phyloP scores from a whole-genome alignment of 1,140 invertebrate genomes.

The Gyrodactylus salaris region DNA sequence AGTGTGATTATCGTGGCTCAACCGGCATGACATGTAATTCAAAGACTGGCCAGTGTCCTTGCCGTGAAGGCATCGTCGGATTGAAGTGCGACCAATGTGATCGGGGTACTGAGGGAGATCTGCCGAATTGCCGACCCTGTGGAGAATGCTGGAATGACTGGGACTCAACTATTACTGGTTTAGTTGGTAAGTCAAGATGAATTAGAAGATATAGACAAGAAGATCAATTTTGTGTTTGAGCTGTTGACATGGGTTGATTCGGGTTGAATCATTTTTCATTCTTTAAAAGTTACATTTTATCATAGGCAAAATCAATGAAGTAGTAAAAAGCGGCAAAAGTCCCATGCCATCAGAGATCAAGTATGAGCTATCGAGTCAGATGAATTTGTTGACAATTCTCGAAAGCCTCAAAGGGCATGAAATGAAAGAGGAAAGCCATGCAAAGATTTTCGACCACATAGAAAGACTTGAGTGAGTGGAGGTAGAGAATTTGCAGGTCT shows the following conservation, averaged over 20 bases:
- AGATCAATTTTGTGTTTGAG: too few relatives aligned
- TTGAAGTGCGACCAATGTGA: conserved; percentile 73
- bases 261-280: too few relatives aligned
- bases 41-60: conserved; percentile 23
- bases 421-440: background rate
- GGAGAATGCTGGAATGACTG: conserved; percentile 98
- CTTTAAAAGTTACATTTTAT: too few relatives aligned
- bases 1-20: conserved; percentile 55
- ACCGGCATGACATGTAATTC: conserved; percentile 32
- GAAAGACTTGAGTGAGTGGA: background rate
- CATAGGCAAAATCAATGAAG: background rate
- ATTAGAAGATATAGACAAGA: too few relatives aligned
- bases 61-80: conserved; percentile 56
- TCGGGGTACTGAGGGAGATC: conserved; percentile 51
- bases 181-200: background rate
- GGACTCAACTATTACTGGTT: conserved; percentile 30
- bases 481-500: too few relatives aligned
- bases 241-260: too few relatives aligned
- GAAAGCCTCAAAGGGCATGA: background rate
- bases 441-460: background rate
- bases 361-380: background rate
- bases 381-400: background rate
- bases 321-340: background rate
- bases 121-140: conserved; percentile 59
- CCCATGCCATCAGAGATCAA: background rate